These are phyloP conservation scores for Crocallis elinguaria DNA, from an alignment of 2,888 invertebrate species.

Conservation along the genomic window DNA sequence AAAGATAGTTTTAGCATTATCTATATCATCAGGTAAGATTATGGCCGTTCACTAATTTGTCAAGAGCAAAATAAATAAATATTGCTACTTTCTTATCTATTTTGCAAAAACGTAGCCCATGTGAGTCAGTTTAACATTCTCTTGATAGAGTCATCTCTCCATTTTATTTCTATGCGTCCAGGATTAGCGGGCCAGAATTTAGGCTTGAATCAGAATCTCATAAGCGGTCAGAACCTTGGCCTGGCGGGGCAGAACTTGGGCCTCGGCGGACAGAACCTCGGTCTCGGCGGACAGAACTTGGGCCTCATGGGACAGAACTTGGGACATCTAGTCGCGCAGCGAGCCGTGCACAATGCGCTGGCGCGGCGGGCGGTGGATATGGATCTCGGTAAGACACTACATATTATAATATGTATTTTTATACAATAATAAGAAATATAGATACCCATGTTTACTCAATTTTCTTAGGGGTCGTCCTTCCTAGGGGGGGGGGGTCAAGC, in stretches of 20 bases:
- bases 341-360: slow-evolving; percentile 75
- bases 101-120: too few species aligned
- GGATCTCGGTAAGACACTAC: slow-evolving; percentile 51
- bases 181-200: slow-evolving; percentile 69
- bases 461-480: too few species aligned
- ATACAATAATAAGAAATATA: too few species aligned
- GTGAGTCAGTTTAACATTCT: too few species aligned
- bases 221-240: slow-evolving; percentile 38
- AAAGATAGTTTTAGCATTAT: too few species aligned
- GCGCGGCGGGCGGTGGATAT: slow-evolving; percentile 70
- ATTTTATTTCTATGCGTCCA: slow-evolving; percentile 36
- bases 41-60: too few species aligned
- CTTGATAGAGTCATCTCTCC: background rate
- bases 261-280: slow-evolving; percentile 53
- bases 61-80: too few species aligned
- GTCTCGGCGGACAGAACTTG: slow-evolving; percentile 51
- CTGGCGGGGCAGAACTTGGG: slow-evolving; percentile 55
- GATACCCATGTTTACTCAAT: too few species aligned
- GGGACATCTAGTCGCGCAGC: slow-evolving; percentile 70
- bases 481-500: too few species aligned
- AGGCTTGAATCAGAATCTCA: slow-evolving; percentile 59
- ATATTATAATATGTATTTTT: too few species aligned
- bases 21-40: too few species aligned
- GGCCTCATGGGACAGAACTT: slow-evolving; percentile 66
- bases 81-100: too few species aligned